Percentiles rank a stretch among this genome's conserved stretches.
These are phyloP conservation scores for Dasypogon diadema DNA, from an alignment of 2,888 invertebrate genomes.

Conservation along the genomic window DNA sequence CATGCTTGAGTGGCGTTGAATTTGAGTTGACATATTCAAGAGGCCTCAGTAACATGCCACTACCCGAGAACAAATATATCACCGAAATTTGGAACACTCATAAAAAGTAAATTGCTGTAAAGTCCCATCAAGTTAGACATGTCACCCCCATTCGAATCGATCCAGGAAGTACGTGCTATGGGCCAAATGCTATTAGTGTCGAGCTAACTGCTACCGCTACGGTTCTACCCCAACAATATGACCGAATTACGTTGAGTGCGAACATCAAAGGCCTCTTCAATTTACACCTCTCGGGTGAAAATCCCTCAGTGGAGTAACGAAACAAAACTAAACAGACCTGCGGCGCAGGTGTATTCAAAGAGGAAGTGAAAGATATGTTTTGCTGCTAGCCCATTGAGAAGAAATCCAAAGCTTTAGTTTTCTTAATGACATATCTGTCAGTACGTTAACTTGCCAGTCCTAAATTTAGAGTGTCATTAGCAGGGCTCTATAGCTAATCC, in stretches of 20 bases:
- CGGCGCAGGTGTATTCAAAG: not conserved
- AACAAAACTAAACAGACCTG: not conserved
- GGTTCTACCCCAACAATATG: slow-evolving; percentile 5
- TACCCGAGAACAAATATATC: not conserved
- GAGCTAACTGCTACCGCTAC: not conserved
- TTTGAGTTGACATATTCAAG: not conserved
- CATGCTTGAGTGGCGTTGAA: not conserved
- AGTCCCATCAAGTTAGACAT: not conserved
- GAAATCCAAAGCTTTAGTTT: not conserved
- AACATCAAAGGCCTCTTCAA: slow-evolving; percentile 34
- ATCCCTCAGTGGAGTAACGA: not conserved
- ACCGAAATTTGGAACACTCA: not conserved
- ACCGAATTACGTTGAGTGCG: slow-evolving; percentile 21
- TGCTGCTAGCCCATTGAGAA: not conserved
- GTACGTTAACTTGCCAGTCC: not conserved
- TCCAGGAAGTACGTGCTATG: not conserved
- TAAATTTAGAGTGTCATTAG: slow-evolving; percentile 20
- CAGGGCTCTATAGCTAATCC: not conserved
- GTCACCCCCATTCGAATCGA: not conserved
- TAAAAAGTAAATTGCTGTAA: not conserved
- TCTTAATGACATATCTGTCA: not conserved
- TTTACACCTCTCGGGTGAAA: slow-evolving; percentile 33
- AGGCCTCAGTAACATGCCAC: not conserved
- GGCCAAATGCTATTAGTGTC: not conserved
- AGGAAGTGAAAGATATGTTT: not conserved